phyloP scores from a whole-genome alignment of 2,888 invertebrate genomes.

The Gastrophysa polygoni region DNA sequence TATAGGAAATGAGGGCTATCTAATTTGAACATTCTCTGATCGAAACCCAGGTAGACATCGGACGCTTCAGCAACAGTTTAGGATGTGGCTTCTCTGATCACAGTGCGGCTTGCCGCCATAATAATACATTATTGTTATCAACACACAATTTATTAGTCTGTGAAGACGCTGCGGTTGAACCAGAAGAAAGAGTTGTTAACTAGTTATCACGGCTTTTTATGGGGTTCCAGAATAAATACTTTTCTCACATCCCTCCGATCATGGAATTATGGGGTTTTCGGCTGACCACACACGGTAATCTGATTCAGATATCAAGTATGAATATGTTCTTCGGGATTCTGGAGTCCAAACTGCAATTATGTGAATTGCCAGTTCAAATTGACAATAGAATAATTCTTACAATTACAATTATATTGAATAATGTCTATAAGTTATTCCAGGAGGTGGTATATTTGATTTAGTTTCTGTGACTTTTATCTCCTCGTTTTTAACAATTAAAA shows the following conservation, averaged over 20 bases:
- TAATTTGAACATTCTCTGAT: not conserved
- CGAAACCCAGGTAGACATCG: not conserved
- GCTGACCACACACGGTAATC: not conserved
- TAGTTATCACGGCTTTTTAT: slow-evolving; percentile 49
- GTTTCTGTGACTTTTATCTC: too few species aligned
- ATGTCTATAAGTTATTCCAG: too few species aligned
- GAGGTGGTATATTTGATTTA: too few species aligned
- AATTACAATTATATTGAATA: too few species aligned
- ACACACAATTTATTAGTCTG: slow-evolving; percentile 1
- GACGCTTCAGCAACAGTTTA: not conserved
- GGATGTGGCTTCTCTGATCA: not conserved
- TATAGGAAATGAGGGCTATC: not conserved
- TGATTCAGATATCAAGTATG: not conserved
- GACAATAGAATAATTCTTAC: too few species aligned
- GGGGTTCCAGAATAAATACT: slow-evolving; percentile 47
- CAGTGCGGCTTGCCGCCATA: not conserved
- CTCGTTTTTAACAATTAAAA: too few species aligned
- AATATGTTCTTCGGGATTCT: too few species aligned
- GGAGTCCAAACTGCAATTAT: too few species aligned
- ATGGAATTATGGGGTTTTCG: not conserved
- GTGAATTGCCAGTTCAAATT: too few species aligned
- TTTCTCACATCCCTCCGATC: slow-evolving; percentile 5
- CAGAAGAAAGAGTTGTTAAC: slow-evolving; percentile 51
- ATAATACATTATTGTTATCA: not conserved
- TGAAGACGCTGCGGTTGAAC: not conserved